A percentile compares a stretch with the other conserved stretches of the same genome.
Conservation (phyloP, 2,888 invertebrate genomes). For the Tinea semifulvella region DNA sequence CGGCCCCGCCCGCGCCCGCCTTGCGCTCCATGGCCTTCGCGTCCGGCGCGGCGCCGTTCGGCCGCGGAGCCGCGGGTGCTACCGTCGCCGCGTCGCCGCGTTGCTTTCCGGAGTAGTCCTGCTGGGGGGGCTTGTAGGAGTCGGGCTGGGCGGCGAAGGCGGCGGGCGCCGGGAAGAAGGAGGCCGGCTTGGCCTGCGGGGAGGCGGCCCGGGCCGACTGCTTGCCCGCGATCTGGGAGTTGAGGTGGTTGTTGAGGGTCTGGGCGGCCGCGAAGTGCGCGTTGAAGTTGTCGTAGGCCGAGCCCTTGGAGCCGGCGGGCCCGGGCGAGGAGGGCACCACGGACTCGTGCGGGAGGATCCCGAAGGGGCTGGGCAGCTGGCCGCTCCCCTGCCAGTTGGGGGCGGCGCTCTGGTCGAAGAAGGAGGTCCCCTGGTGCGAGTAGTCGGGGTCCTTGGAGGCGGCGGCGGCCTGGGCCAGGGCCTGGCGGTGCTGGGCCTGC, state of each 20-base stretch:
- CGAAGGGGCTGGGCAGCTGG: conserved; percentile 77
- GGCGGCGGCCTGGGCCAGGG: conserved; percentile 64
- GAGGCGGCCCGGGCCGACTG: conserved; percentile 67
- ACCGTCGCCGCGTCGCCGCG: conserved; percentile 59
- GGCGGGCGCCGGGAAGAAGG: conserved; percentile 72
- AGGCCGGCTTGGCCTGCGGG: conserved; percentile 61
- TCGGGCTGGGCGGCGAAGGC: conserved; percentile 68
- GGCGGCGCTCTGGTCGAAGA: conserved; percentile 73
- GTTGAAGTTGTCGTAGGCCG: conserved; percentile 74
- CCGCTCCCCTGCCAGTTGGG: conserved; percentile 79
- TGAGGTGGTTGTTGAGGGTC: conserved; percentile 70
- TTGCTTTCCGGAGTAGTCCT: conserved; percentile 68
- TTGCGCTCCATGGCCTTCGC: conserved; percentile 69
- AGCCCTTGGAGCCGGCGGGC: conserved; percentile 67
- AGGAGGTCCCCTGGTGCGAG: conserved; percentile 69
- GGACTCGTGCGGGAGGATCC: conserved; percentile 81
- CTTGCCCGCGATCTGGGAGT: conserved; percentile 69
- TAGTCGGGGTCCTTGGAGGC: conserved; percentile 68
- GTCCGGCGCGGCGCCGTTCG: conserved; percentile 59
- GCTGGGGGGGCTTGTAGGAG: conserved; percentile 60
- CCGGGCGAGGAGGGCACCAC: conserved; percentile 73
- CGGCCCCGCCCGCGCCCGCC: conserved; percentile 67
- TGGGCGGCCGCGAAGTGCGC: conserved; percentile 75
- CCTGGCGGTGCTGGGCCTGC: conserved; percentile 75
- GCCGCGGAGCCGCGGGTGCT: conserved; percentile 62